Evolutionary conservation across 2,113 vertebrate species (phyloP).

Genomic region (Psophia crepitans): DNA sequence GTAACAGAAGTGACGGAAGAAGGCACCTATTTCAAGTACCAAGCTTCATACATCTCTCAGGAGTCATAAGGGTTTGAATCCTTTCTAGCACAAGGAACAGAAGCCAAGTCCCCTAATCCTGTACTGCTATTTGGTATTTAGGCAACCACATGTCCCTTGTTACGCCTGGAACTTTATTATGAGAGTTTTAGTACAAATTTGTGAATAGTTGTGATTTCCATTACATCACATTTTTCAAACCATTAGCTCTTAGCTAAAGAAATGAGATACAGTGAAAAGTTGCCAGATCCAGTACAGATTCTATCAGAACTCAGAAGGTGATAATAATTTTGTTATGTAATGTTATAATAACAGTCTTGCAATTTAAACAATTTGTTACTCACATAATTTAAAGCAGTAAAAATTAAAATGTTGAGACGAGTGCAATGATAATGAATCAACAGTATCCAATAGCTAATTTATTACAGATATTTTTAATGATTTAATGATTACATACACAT

Average conservation of each 20-base stretch:
- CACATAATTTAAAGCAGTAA: neutral
- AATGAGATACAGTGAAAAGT: neutral
- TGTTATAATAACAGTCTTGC: neutral
- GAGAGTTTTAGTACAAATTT: neutral
- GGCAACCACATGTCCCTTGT: neutral
- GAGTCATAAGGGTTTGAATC: neutral
- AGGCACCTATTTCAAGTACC: neutral
- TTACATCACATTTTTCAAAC: neutral
- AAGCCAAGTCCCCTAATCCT: neutral
- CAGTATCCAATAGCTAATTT: neutral
- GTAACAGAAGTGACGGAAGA: neutral
- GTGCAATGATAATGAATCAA: neutral
- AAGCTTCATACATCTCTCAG: neutral
- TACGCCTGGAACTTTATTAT: neutral
- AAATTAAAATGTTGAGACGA: neutral
- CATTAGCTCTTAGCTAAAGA: neutral
- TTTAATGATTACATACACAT: neutral
- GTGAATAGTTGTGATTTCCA: neutral
- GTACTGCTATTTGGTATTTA: neutral
- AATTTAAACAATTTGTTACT: neutral
- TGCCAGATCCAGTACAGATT: neutral
- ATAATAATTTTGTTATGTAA: neutral
- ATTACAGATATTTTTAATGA: neutral
- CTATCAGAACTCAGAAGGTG: neutral
- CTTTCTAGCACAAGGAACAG: neutral